Conservation (phyloP, 2,888 invertebrate species). For the Furcula furcula region DNA sequence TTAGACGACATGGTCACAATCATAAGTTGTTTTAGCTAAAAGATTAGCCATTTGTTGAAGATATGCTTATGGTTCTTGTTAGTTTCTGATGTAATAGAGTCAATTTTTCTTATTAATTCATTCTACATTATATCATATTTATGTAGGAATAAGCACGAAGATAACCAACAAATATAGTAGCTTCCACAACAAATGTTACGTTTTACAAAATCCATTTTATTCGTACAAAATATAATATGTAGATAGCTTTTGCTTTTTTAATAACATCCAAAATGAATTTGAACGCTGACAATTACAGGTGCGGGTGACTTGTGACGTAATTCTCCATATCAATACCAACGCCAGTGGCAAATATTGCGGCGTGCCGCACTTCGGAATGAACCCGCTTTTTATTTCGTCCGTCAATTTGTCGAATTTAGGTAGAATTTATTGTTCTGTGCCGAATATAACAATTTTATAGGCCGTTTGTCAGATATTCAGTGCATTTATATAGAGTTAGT, state of each 20-base stretch:
- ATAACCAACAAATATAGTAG: no score
- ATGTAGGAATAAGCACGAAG: no score
- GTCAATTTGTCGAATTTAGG: constrained; percentile 40
- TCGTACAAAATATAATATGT: constrained; percentile 8
- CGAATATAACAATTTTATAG: constrained; percentile 39
- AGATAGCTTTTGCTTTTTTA: no score
- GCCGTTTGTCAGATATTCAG: constrained; percentile 33
- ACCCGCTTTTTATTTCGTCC: constrained; percentile 31
- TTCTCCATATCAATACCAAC: constrained; percentile 20
- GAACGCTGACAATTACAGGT: constrained; percentile 46
- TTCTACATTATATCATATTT: no score
- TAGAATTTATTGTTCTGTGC: constrained; percentile 38
- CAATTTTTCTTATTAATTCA: no score
- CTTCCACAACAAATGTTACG: no score
- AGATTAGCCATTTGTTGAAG: no score
- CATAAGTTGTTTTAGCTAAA: no score
- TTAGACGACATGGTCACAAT: no score
- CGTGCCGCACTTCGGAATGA: constrained; percentile 11
- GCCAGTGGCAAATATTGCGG: constrained; percentile 21
- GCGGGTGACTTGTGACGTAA: constrained; percentile 33
- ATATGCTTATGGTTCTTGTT: no score
- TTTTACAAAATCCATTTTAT: no score
- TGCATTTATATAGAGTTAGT: constrained; percentile 24
- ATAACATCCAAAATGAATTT: constrained; percentile 40
- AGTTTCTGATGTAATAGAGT: no score